phyloP scores from a whole-genome alignment of 2,797 vertebrate species.

The Onychomys torridus region DNA sequence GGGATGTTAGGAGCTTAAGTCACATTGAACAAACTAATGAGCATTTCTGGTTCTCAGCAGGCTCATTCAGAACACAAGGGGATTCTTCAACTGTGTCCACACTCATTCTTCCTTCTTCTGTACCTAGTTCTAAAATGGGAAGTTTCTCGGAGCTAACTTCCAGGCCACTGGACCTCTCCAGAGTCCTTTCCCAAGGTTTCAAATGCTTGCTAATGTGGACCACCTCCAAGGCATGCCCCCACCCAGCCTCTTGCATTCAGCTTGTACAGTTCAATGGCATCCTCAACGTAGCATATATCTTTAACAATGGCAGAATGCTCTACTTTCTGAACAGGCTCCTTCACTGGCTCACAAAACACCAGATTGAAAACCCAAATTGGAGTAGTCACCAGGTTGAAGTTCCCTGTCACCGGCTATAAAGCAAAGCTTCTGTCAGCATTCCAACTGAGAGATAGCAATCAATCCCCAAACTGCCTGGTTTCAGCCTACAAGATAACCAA shows the following conservation, averaged over 20 bases:
- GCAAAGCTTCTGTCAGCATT: not conserved
- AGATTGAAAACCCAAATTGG: not conserved
- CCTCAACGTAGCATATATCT: too few relatives aligned
- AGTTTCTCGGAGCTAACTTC: not conserved
- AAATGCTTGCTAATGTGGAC: not conserved
- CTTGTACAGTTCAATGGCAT: rapidly evolving
- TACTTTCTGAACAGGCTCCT: not conserved
- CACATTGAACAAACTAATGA: not conserved
- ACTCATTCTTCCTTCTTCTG: not conserved
- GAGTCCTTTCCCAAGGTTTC: not conserved
- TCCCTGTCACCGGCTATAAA: not conserved
- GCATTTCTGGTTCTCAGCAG: not conserved
- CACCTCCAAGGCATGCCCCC: not conserved
- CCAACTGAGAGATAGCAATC: not conserved
- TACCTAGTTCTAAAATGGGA: not conserved
- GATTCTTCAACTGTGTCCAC: not conserved
- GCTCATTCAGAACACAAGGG: not conserved
- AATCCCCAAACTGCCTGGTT: not conserved
- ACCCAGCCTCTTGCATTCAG: not conserved
- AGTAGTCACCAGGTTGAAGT: not conserved
- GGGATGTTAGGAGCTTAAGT: not conserved
- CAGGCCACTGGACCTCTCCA: not conserved
- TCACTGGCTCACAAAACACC: not conserved
- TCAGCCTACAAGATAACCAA: not conserved
- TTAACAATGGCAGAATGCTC: not conserved